Evolutionary conservation across 2,888 invertebrate genomes (phyloP).

Genomic region (Dione vanillae): DNA sequence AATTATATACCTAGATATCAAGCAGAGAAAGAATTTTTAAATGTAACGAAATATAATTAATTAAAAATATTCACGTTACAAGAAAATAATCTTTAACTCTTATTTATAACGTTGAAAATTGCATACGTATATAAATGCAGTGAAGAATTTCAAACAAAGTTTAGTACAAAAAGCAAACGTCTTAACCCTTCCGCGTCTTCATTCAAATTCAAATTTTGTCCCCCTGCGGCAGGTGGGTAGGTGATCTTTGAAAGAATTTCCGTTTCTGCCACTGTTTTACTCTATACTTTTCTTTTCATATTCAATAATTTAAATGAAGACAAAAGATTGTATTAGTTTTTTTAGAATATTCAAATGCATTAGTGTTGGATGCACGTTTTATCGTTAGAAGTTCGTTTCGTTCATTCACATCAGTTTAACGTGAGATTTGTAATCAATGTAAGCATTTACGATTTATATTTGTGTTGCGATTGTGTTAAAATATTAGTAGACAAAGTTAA

Average conservation of each 20-base stretch:
- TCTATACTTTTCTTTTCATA: slow-evolving; percentile 50
- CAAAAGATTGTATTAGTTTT: slow-evolving; percentile 42
- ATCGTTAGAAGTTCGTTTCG: slow-evolving; percentile 18
- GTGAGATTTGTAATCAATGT: not conserved
- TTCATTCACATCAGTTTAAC: slow-evolving; percentile 10
- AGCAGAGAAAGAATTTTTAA: slow-evolving; percentile 17
- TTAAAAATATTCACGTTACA: not conserved
- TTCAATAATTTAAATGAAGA: slow-evolving; percentile 42
- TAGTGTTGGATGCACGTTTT: slow-evolving; percentile 16
- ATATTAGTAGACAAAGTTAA: not conserved
- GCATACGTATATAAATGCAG: slow-evolving; percentile 39
- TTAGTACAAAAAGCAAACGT: slow-evolving; percentile 56
- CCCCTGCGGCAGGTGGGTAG: slow-evolving; percentile 68
- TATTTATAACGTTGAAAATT: slow-evolving; percentile 50
- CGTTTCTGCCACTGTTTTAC: slow-evolving; percentile 60
- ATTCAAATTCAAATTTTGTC: slow-evolving; percentile 77
- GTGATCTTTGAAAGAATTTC: slow-evolving; percentile 72
- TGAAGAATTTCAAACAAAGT: slow-evolving; percentile 38
- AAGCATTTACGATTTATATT: slow-evolving; percentile 4
- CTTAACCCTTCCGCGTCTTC: slow-evolving; percentile 70
- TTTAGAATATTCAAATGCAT: slow-evolving; percentile 29
- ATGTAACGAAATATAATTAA: slow-evolving; percentile 34
- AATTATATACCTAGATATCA: slow-evolving; percentile 15
- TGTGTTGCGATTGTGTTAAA: too few relatives aligned
- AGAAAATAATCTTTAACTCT: slow-evolving; percentile 21